phyloP scores from a whole-genome alignment of 1,140 invertebrate species.

The Caerostris extrusa region DNA sequence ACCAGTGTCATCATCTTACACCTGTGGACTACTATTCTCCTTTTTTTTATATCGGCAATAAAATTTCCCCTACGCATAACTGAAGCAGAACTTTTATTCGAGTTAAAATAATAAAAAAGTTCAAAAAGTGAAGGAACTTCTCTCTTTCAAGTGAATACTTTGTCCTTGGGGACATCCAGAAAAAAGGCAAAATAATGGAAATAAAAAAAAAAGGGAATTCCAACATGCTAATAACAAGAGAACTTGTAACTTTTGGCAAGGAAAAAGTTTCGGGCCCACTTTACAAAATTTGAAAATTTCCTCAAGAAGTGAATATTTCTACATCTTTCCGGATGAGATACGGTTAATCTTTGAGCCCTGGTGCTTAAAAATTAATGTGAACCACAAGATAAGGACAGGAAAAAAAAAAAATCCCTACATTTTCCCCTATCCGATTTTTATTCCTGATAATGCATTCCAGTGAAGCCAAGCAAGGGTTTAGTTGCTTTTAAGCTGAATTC shows the following conservation, averaged over 20 bases:
- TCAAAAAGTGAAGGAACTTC: constrained; percentile 17
- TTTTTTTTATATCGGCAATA: constrained; percentile 49
- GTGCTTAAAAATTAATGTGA: constrained; percentile 46
- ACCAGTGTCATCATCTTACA: constrained; percentile 29
- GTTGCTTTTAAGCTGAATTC: neutral
- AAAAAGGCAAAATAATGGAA: too few relatives aligned
- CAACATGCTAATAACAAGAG: constrained; percentile 49
- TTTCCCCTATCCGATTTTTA: neutral
- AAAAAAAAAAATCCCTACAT: neutral
- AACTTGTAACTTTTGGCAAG: neutral
- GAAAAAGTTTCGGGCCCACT: constrained; percentile 3
- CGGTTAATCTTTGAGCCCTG: constrained; percentile 13
- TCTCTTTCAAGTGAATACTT: constrained; percentile 35
- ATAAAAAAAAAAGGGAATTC: constrained; percentile 19
- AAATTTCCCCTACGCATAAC: constrained; percentile 21
- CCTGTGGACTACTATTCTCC: neutral
- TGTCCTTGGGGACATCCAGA: neutral
- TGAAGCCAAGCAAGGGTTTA: neutral
- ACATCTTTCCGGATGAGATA: neutral
- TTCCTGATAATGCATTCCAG: neutral
- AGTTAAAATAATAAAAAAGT: constrained; percentile 43
- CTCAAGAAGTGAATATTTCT: constrained; percentile 27
- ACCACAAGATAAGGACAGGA: neutral
- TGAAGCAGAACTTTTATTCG: constrained; percentile 31
- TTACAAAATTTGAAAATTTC: constrained; percentile 55